Percentiles rank a stretch among this genome's conserved stretches.
phyloP scores from a whole-genome alignment of 2,888 invertebrate species.

The Polymixis flavicincta region DNA sequence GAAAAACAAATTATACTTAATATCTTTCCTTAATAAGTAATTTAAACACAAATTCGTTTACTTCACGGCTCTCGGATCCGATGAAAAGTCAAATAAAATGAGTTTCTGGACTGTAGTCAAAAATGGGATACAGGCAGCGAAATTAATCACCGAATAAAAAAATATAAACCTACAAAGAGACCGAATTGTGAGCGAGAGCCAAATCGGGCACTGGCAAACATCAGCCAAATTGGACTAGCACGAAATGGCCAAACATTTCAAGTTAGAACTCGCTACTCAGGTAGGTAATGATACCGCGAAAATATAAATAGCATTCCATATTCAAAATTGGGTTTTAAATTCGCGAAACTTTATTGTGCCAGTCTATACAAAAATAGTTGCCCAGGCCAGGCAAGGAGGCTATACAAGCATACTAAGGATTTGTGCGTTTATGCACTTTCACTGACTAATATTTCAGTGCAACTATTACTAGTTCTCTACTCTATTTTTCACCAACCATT shows the following conservation, averaged over 20 bases:
- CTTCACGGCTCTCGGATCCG: conserved; percentile 12
- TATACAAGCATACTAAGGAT: background rate
- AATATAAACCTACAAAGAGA: conserved; percentile 45
- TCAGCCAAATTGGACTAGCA: conserved; percentile 59
- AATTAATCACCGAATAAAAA: conserved; percentile 55
- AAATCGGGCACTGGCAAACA: conserved; percentile 58
- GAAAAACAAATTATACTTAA: conserved; percentile 18
- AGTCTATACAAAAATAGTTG: background rate
- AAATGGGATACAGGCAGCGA: conserved; percentile 39
- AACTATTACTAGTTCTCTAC: background rate
- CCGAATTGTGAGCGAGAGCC: conserved; percentile 56
- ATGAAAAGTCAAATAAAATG: conserved; percentile 36
- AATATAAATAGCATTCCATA: conserved; percentile 26
- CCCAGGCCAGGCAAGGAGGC: background rate
- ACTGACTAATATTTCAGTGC: too few relatives aligned
- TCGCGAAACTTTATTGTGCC: background rate
- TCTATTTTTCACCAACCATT: background rate
- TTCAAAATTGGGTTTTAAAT: conserved; percentile 20
- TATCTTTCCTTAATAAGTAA: conserved; percentile 16
- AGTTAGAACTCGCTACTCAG: conserved; percentile 40
- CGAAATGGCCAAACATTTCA: conserved; percentile 51
- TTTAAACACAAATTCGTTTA: conserved; percentile 26
- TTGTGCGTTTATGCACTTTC: too few relatives aligned
- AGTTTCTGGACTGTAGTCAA: conserved; percentile 48
- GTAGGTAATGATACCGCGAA: conserved; percentile 33